Base-by-base conservation (phyloP, 2,888 invertebrate species). In the Drosophila eohydei region DNA sequence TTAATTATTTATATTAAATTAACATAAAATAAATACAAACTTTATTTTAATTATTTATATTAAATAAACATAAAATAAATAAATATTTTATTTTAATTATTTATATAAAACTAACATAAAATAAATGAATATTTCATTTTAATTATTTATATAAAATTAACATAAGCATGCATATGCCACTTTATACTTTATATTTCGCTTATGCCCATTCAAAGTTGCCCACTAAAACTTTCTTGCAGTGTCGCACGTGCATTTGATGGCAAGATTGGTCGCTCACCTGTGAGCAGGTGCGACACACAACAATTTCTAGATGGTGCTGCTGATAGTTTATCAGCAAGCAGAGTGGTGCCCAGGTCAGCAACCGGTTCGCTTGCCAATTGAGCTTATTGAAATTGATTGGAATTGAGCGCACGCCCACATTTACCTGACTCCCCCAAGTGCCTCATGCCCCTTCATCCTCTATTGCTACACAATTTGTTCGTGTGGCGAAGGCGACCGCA, bases 331-430 rank as follows among this genome's bases (percentile, higher is more conserved):
- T 59, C 74, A 59, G 26, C 8, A 26, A 12, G 12, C 34, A 36
- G 14, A 26, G 8, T 16, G 32, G 40, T 62, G 59, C 26, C 51
- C 28, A 48, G 72, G 57, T 67, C 77, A 71, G 12, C 54, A 57
- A 64, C 68, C 61, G 56, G 69, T 68, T 67, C 36, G 32, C 16
- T 59, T 4, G 55, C 11, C 46, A 55, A 62, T 52, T 62, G 52
- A 62, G 62, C 36, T 36, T n/a, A 48, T 52, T 57, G 41, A 21
- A 69, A 56, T 41, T 51, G 59, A 63, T 76, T 67, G 59, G 59
- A 72, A 72, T 72, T 60, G 51, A 76, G 63, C 48, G 55, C 72
- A 76, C 67, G 60, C 76, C 71, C 63, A 72, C 77, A 26, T 52
- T n/a, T 4, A 14, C 34, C 4, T 21, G 12, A 14, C 8, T 9